phyloP scores from a whole-genome alignment of 2,888 invertebrate genomes.

The Sminthurinus aureus region DNA sequence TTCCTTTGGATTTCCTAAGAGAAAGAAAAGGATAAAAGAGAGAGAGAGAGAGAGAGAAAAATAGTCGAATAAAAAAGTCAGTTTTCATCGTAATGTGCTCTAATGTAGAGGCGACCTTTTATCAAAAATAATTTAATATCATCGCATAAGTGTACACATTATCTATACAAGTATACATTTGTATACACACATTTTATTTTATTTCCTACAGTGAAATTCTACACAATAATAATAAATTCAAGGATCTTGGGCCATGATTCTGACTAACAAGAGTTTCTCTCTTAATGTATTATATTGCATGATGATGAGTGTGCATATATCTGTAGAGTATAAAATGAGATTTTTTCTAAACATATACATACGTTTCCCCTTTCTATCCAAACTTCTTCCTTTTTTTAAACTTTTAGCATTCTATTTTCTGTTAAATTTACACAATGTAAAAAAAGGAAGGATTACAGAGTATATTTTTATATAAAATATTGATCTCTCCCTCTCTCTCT shows the following conservation, averaged over 20 bases:
- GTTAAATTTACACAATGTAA: conserved; percentile 33
- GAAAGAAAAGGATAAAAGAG: conserved; percentile 21
- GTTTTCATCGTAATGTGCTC: conserved; percentile 30
- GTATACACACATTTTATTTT: background rate
- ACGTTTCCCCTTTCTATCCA: conserved; percentile 18
- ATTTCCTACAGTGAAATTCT: conserved; percentile 9
- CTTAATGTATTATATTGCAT: background rate
- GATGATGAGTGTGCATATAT: background rate
- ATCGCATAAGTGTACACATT: conserved; percentile 1
- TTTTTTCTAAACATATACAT: background rate
- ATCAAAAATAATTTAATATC: conserved; percentile 38
- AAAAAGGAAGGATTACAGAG: conserved; percentile 34
- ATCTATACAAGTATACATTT: background rate
- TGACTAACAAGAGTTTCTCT: background rate
- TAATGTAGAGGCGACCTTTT: conserved; percentile 39
- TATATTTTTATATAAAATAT: conserved; percentile 40
- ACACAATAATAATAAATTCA: conserved; percentile 34
- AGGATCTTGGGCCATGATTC: conserved; percentile 27
- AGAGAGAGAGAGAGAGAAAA: conserved; percentile 12
- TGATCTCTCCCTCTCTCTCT: background rate
- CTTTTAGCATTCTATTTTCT: conserved; percentile 1
- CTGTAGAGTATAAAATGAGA: background rate
- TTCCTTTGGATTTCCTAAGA: conserved; percentile 18
- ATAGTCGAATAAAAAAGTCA: conserved; percentile 34
- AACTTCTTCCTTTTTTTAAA: conserved; percentile 4